These are phyloP conservation scores for Alitta virens DNA, from an alignment of 2,888 invertebrate species.

Conservation along the genomic window DNA sequence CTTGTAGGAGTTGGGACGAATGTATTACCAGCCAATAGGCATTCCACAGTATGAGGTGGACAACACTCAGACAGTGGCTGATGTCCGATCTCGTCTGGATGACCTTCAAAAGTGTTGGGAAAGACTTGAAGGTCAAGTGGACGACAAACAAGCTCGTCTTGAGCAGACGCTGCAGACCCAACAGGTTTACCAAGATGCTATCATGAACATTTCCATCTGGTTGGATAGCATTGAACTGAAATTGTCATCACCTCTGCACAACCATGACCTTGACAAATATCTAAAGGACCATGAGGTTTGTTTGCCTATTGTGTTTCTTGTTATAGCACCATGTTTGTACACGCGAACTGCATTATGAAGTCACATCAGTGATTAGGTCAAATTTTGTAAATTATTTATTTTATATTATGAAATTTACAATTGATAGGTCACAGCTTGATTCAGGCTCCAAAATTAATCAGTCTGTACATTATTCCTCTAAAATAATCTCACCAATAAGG, in stretches of 20 bases:
- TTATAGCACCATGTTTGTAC: background rate
- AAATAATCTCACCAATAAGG: no score
- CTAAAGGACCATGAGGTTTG: slow-evolving; percentile 48
- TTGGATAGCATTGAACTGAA: slow-evolving; percentile 46
- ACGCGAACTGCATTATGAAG: no score
- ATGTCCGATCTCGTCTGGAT: slow-evolving; percentile 27
- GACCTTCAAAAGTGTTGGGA: slow-evolving; percentile 24
- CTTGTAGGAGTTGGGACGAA: background rate
- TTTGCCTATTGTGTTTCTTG: background rate
- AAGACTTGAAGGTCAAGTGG: slow-evolving; percentile 19
- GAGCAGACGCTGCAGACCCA: slow-evolving; percentile 43
- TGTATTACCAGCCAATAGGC: background rate
- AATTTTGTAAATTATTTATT: no score
- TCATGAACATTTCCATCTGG: slow-evolving; percentile 45
- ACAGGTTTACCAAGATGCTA: slow-evolving; percentile 45
- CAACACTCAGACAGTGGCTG: slow-evolving; percentile 30
- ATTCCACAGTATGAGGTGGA: background rate
- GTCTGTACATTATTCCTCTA: no score
- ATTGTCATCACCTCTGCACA: slow-evolving; percentile 34
- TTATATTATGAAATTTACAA: no score
- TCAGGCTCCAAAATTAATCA: no score
- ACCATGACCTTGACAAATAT: slow-evolving; percentile 37
- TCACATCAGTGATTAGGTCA: no score
- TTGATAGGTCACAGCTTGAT: no score
- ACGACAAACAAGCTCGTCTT: slow-evolving; percentile 33